Evolutionary conservation across 2,113 vertebrate genomes (phyloP).

Genomic region (Eonycteris spelaea): DNA sequence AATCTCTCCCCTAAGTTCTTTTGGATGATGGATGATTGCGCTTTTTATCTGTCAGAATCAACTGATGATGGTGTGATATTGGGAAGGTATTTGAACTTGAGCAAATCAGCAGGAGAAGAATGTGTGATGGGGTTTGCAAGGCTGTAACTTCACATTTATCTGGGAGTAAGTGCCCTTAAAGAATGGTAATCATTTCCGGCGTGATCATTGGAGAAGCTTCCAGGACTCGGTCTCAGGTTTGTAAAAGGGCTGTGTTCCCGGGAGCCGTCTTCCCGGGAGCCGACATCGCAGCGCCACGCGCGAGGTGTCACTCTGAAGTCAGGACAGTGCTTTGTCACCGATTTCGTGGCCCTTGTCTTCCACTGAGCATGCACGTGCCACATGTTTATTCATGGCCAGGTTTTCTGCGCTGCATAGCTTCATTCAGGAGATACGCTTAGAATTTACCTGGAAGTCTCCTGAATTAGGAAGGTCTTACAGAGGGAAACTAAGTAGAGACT

Average conservation of each 20-base stretch:
- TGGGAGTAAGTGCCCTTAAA: not conserved
- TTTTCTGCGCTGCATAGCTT: not conserved
- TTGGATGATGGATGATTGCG: not conserved
- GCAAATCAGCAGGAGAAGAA: not conserved
- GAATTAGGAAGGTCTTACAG: not conserved
- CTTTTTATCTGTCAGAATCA: not conserved
- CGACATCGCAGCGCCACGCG: too few relatives aligned
- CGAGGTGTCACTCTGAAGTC: too few relatives aligned
- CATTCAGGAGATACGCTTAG: not conserved
- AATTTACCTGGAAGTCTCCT: not conserved
- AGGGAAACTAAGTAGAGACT: not conserved
- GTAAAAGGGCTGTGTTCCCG: not conserved
- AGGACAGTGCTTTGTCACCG: too few relatives aligned
- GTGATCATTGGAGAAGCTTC: not conserved
- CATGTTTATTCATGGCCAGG: not conserved
- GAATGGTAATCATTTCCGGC: not conserved
- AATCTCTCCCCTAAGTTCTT: not conserved
- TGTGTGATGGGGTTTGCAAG: not conserved
- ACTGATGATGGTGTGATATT: not conserved
- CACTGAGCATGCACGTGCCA: too few relatives aligned
- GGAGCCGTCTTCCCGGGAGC: not conserved
- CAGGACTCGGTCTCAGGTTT: not conserved
- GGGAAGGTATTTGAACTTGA: not conserved
- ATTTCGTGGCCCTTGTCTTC: too few relatives aligned
- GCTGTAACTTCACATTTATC: not conserved